Evolutionary conservation across 2,797 vertebrate species (phyloP).

Genomic region (Hyperoplus immaculatus): DNA sequence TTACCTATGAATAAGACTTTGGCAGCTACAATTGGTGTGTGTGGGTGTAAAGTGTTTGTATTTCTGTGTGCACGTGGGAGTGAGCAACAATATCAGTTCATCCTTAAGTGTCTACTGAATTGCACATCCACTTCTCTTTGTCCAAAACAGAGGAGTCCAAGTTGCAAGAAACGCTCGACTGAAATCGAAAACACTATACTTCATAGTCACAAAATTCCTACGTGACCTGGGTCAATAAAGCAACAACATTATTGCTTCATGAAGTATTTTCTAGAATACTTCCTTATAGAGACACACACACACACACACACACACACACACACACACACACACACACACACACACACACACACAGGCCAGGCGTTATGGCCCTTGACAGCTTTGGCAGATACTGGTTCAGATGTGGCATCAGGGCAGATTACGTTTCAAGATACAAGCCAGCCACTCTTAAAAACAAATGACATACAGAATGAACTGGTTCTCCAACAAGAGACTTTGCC

Average conservation of each 20-base stretch:
- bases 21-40: background rate
- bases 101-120: background rate
- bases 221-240: too few species aligned
- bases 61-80: background rate
- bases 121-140: background rate
- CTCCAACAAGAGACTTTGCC: background rate
- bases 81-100: background rate
- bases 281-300: background rate
- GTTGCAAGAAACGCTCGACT: background rate
- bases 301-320: too few species aligned
- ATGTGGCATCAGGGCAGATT: background rate
- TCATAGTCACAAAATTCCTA: background rate
- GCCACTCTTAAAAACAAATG: background rate
- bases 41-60: background rate
- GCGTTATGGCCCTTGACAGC: too few species aligned
- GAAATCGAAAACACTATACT: background rate
- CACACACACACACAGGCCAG: too few species aligned
- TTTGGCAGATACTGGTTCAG: background rate
- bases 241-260: background rate
- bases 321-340: too few species aligned
- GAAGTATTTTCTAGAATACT: background rate
- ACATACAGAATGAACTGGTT: background rate
- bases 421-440: background rate
- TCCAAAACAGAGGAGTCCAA: background rate
- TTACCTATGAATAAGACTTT: constrained; percentile 3